These are phyloP conservation scores for Zaprionus obscuricornis DNA, from an alignment of 2,888 invertebrate species.

Conservation along the genomic window DNA sequence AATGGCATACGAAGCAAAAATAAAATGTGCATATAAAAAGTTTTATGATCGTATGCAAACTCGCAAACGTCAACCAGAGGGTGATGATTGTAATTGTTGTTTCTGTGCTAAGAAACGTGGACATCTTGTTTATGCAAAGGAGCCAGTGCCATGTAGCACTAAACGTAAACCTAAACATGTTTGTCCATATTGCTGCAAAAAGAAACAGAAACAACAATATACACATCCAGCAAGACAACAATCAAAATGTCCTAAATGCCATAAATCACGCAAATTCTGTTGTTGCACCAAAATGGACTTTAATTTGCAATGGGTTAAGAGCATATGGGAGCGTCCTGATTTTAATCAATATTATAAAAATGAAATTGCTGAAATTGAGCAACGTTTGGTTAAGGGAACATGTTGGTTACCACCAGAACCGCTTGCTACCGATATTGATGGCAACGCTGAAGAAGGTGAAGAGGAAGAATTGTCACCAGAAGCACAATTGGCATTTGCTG, in stretches of 20 bases:
- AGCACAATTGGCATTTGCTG: slow-evolving; percentile 48
- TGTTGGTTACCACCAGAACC: slow-evolving; percentile 68
- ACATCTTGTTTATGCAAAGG: slow-evolving; percentile 70
- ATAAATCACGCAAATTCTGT: slow-evolving; percentile 71
- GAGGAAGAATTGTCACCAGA: slow-evolving; percentile 45
- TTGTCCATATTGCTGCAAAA: slow-evolving; percentile 73
- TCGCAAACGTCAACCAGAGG: slow-evolving; percentile 69
- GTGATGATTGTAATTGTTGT: slow-evolving; percentile 79
- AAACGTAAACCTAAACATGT: slow-evolving; percentile 66
- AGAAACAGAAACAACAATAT: slow-evolving; percentile 58
- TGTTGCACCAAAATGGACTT: slow-evolving; percentile 77
- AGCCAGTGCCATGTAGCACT: slow-evolving; percentile 60
- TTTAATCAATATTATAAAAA: slow-evolving; percentile 76
- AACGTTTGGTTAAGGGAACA: slow-evolving; percentile 61
- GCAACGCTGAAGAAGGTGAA: slow-evolving; percentile 38
- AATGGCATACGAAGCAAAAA: slow-evolving; percentile 75
- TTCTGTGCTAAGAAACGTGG: slow-evolving; percentile 80
- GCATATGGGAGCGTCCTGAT: slow-evolving; percentile 79
- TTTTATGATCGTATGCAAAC: slow-evolving; percentile 79
- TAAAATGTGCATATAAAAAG: slow-evolving; percentile 77
- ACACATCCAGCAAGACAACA: slow-evolving; percentile 59
- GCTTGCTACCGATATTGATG: slow-evolving; percentile 17
- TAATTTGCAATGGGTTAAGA: slow-evolving; percentile 76
- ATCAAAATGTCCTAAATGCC: slow-evolving; percentile 75
- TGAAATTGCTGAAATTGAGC: slow-evolving; percentile 71